Conservation (phyloP, 1,140 invertebrate genomes). For the Steinernema feltiae region DNA sequence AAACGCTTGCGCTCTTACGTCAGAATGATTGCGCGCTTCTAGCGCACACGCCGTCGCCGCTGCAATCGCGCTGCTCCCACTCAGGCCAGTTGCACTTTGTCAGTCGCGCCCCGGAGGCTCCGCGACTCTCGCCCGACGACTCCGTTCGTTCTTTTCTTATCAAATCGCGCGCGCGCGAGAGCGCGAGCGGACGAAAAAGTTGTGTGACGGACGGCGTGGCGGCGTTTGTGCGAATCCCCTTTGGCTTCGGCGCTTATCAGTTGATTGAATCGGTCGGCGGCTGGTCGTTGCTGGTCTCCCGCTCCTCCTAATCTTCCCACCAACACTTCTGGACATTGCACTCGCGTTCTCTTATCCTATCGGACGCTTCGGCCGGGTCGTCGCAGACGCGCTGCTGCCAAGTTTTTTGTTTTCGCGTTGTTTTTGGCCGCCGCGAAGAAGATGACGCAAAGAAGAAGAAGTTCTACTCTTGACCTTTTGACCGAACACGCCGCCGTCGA, state of each 20-base stretch:
- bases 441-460: no score
- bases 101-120: not conserved
- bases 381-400: no score
- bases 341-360: not conserved
- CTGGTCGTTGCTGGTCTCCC: no score
- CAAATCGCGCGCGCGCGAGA: not conserved
- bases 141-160: not conserved
- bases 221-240: slow-evolving; percentile 6
- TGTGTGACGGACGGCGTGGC: not conserved
- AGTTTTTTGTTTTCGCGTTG: no score
- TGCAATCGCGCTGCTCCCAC: not conserved
- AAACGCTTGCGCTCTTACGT: not conserved
- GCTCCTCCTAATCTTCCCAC: no score
- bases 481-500: no score
- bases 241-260: not conserved
- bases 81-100: not conserved
- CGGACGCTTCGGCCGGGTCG: no score
- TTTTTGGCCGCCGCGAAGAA: no score
- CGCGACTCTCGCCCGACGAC: not conserved
- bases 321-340: not conserved
- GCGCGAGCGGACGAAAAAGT: not conserved
- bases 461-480: slow-evolving; percentile 11
- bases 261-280: not conserved
- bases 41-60: not conserved
- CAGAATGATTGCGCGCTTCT: not conserved